A percentile compares a stretch with the other conserved stretches of the same genome.
phyloP scores from a whole-genome alignment of 2,797 vertebrate genomes.

The Chanos chanos region DNA sequence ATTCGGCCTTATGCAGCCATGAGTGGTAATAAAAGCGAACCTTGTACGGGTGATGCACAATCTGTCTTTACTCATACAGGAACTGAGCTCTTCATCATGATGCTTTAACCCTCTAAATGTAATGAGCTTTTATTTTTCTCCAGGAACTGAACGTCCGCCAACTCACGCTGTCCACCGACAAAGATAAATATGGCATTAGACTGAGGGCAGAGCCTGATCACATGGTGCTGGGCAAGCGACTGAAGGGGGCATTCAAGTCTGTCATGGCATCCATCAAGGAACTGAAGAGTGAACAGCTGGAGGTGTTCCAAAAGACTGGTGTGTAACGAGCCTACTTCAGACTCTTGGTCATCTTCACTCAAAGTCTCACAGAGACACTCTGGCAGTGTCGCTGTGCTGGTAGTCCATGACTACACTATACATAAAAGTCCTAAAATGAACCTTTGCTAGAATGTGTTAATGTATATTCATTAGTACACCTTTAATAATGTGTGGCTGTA shows the following conservation, averaged over 20 bases:
- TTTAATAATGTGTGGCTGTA: too few relatives aligned
- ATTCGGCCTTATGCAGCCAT: too few relatives aligned
- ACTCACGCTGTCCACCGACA: conserved; percentile 89
- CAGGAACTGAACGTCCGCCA: conserved; percentile 93
- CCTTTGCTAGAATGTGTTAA: too few relatives aligned
- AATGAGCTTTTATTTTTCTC: not conserved
- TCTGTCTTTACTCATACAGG: not conserved
- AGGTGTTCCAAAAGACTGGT: conserved; percentile 90
- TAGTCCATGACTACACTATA: too few relatives aligned
- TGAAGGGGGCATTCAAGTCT: conserved; percentile 90
- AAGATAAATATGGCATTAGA: conserved; percentile 85
- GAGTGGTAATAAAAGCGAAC: too few relatives aligned
- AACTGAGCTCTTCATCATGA: not conserved
- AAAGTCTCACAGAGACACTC: too few relatives aligned
- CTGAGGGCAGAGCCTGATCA: conserved; percentile 94
- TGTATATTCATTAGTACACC: too few relatives aligned
- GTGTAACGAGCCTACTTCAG: not conserved
- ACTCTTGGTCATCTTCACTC: not conserved
- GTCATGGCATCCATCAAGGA: conserved; percentile 86
- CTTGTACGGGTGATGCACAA: too few relatives aligned
- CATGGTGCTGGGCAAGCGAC: conserved; percentile 93
- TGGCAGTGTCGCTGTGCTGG: too few relatives aligned
- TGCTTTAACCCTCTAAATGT: not conserved
- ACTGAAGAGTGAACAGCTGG: conserved; percentile 84
- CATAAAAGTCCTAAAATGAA: too few relatives aligned